Conservation (phyloP, 2,797 vertebrate species). For the Amblyraja radiata region DNA sequence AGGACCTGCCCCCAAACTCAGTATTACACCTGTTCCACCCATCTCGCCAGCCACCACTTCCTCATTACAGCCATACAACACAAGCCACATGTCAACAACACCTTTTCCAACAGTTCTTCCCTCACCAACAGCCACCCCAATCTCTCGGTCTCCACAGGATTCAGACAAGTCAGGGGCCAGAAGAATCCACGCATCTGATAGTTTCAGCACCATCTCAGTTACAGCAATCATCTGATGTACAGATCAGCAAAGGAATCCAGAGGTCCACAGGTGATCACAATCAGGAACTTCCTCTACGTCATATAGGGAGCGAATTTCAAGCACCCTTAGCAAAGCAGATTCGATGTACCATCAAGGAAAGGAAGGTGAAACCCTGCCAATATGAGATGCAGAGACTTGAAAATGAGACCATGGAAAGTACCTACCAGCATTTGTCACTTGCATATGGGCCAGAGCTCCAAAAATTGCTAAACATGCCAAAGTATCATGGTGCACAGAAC, state of each 20-base stretch:
- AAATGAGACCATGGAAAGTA: conserved; percentile 47
- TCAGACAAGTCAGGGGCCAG: conserved; percentile 54
- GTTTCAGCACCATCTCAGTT: conserved; percentile 57
- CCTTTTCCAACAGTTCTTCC: conserved; percentile 32
- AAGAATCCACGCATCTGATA: conserved; percentile 54
- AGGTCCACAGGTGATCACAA: conserved; percentile 52
- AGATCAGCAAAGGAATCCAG: conserved; percentile 61
- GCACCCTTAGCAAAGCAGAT: background rate
- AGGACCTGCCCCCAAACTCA: background rate
- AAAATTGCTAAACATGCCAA: conserved; percentile 7
- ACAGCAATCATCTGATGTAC: conserved; percentile 51
- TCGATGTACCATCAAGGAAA: conserved; percentile 54
- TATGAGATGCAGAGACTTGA: background rate
- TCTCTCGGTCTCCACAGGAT: conserved; percentile 55
- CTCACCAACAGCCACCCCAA: conserved; percentile 50
- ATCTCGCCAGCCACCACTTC: background rate
- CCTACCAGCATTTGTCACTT: conserved; percentile 34
- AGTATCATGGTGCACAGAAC: background rate
- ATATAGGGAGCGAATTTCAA: background rate
- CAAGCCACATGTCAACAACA: background rate
- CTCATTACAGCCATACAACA: background rate
- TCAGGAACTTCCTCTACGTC: background rate
- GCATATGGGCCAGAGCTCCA: conserved; percentile 30
- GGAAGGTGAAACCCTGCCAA: conserved; percentile 47
- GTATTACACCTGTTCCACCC: background rate